Percentiles rank a stretch among this genome's conserved stretches.
Conservation (phyloP, 1,140 invertebrate genomes). For the Leptonema lineaticorne region DNA sequence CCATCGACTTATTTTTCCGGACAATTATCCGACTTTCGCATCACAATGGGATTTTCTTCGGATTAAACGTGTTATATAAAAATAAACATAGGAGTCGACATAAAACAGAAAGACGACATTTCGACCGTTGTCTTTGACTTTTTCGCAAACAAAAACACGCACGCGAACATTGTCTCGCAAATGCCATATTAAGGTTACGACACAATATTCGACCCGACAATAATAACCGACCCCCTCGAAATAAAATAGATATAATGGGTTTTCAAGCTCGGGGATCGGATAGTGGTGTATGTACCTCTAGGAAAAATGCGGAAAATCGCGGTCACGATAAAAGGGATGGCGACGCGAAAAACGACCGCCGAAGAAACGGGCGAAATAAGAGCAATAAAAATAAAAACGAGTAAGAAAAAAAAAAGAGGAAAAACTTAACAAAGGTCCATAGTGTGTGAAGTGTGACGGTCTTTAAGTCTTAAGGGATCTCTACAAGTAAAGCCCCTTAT, state of each 20-base stretch:
- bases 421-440: not conserved
- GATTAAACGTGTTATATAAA: too few species aligned
- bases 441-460: constrained; percentile 20
- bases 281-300: too few species aligned
- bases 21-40: too few species aligned
- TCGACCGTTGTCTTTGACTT: too few species aligned
- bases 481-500: constrained; percentile 18
- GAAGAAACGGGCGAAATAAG: not conserved
- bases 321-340: too few species aligned
- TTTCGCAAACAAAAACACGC: not conserved
- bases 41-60: too few species aligned
- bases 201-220: not conserved
- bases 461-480: constrained; percentile 23
- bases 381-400: not conserved
- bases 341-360: too few species aligned
- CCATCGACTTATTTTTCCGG: too few species aligned
- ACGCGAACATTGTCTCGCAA: not conserved
- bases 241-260: constrained; percentile 2
- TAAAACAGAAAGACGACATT: too few species aligned
- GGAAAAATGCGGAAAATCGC: too few species aligned
- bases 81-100: too few species aligned
- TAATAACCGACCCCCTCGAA: not conserved
- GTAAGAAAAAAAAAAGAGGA: not conserved
- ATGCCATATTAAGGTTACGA: constrained; percentile 1
- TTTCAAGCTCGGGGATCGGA: too few species aligned